phyloP scores from a whole-genome alignment of 1,140 invertebrate genomes.

The Triops cancriformis region DNA sequence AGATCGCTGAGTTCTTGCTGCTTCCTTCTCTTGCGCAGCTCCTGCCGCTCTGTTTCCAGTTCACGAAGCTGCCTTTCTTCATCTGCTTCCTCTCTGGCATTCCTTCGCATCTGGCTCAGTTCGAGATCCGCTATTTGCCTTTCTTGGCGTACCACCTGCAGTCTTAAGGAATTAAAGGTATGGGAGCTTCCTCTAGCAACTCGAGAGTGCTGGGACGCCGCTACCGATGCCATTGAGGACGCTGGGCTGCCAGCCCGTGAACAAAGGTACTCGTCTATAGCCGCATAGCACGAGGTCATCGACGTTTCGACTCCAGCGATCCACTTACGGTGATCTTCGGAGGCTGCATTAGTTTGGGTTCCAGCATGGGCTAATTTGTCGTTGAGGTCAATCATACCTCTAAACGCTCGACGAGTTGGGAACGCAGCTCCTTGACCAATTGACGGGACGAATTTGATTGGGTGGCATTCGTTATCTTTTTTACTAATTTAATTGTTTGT shows the following conservation, averaged over 20 bases:
- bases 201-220: neutral
- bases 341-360: neutral
- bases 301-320: neutral
- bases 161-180: neutral
- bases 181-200: neutral
- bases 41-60: neutral
- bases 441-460: neutral
- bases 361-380: neutral
- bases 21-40: neutral
- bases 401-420: neutral
- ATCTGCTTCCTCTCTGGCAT: neutral
- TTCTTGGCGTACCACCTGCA: neutral
- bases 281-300: neutral
- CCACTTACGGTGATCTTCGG: neutral
- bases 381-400: neutral
- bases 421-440: neutral
- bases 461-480: neutral
- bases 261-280: neutral
- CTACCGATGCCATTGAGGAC: neutral
- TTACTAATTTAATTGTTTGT: neutral
- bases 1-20: neutral
- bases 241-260: neutral
- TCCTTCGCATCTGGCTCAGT: neutral
- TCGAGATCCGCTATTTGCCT: neutral
- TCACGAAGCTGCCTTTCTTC: neutral